phyloP scores from a whole-genome alignment of 53 echinoderm and acorn worm genomes.

The Holothuria scabra region DNA sequence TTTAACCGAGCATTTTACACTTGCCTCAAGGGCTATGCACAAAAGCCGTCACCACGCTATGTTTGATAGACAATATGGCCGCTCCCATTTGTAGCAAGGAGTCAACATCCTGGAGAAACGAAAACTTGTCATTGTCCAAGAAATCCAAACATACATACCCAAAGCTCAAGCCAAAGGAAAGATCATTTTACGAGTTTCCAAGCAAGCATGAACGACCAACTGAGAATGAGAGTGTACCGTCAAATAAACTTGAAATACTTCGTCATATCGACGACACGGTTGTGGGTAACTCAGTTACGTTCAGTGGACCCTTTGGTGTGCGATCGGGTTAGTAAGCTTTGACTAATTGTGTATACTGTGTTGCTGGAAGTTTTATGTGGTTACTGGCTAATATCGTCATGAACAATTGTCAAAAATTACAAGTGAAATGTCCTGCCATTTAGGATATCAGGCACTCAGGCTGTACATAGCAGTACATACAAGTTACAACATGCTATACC shows the following conservation, averaged over 20 bases:
- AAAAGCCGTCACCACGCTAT: background rate
- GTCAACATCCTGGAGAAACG: background rate
- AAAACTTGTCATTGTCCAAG: background rate
- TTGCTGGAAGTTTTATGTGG: too few relatives aligned
- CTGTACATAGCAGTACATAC: too few relatives aligned
- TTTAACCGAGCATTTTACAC: too few relatives aligned
- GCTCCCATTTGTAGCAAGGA: background rate
- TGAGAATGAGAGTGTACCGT: background rate
- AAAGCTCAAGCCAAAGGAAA: background rate
- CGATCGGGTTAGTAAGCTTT: conserved; percentile 82
- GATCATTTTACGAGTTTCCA: conserved; percentile 56
- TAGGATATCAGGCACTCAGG: too few relatives aligned
- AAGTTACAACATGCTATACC: too few relatives aligned
- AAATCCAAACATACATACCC: background rate
- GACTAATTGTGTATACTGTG: too few relatives aligned
- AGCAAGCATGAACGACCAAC: background rate
- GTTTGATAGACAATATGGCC: background rate
- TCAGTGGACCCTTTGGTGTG: conserved; percentile 79
- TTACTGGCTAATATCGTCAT: too few relatives aligned
- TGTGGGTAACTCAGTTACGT: conserved; percentile 68
- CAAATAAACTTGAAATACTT: conserved; percentile 34
- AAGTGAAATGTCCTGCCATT: too few relatives aligned
- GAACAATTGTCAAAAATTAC: too few relatives aligned
- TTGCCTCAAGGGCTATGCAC: too few relatives aligned
- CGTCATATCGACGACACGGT: conserved; percentile 73